Conservation (phyloP, 2,888 invertebrate genomes). For the Adelphocoris suturalis region DNA sequence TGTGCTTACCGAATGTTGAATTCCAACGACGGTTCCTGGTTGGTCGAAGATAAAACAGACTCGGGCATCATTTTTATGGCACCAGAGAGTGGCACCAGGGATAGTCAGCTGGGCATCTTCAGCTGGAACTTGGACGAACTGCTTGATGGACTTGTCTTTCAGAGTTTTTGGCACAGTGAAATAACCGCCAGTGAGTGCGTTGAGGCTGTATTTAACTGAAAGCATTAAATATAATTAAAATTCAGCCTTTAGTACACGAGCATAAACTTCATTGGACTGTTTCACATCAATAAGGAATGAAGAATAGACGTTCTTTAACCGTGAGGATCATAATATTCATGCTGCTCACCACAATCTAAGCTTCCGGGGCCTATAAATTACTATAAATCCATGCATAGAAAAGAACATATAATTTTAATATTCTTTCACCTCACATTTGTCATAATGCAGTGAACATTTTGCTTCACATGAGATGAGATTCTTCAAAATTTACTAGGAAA, state of each 20-base stretch:
- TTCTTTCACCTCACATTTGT: no score
- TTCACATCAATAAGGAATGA: no score
- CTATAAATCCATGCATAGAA: no score
- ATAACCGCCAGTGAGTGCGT: not conserved
- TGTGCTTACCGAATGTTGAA: constrained; percentile 63
- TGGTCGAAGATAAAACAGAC: constrained; percentile 71
- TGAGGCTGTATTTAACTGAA: constrained; percentile 5
- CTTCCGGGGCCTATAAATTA: no score
- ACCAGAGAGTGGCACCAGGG: constrained; percentile 51
- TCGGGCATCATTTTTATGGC: constrained; percentile 69
- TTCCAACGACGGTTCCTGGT: constrained; percentile 66
- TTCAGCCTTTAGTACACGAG: no score
- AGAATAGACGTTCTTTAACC: no score
- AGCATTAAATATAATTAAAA: not conserved
- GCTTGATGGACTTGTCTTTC: not conserved
- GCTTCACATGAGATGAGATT: no score
- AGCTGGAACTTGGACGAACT: not conserved
- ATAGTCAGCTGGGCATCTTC: not conserved
- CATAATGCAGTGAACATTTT: no score
- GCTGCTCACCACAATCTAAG: no score
- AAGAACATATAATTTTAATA: no score
- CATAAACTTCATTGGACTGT: not conserved
- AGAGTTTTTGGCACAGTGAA: not conserved
- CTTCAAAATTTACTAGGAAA: no score
- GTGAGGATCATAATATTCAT: no score